Conservation (phyloP, 2,888 invertebrate species). For the Operophtera brumata region DNA sequence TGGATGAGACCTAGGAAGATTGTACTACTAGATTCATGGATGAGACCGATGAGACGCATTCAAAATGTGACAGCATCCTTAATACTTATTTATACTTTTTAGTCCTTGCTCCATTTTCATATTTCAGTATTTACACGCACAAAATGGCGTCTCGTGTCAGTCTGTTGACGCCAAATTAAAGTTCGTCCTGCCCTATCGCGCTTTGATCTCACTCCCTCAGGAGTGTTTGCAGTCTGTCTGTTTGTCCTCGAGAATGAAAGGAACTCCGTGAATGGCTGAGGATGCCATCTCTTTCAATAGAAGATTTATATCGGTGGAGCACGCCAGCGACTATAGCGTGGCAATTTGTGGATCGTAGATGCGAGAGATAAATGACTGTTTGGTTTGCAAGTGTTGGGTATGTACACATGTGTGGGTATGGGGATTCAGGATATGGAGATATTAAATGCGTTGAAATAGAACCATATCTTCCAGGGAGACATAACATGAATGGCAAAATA, state of each 20-base stretch:
- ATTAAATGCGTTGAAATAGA: too few species aligned
- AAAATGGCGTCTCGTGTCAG: slow-evolving; percentile 64
- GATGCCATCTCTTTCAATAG: slow-evolving; percentile 62
- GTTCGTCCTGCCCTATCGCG: slow-evolving; percentile 68
- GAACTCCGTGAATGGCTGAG: slow-evolving; percentile 62
- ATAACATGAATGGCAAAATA: too few species aligned
- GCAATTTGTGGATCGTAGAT: slow-evolving; percentile 77
- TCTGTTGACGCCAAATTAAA: slow-evolving; percentile 78
- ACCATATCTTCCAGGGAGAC: too few species aligned
- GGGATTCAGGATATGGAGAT: background rate
- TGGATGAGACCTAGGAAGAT: too few species aligned
- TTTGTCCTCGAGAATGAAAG: slow-evolving; percentile 68
- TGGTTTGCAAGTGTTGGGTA: slow-evolving; percentile 8
- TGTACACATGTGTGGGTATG: background rate
- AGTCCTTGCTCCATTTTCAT: too few species aligned
- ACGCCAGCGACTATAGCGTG: slow-evolving; percentile 62
- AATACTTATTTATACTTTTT: too few species aligned
- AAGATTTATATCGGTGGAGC: slow-evolving; percentile 74
- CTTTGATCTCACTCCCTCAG: slow-evolving; percentile 72
- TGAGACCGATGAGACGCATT: too few species aligned
- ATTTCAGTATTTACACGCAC: slow-evolving; percentile 40
- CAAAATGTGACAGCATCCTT: too few species aligned
- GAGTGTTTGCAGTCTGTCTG: slow-evolving; percentile 74
- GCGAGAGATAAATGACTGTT: slow-evolving; percentile 54
- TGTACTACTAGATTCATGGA: too few species aligned